Evolutionary conservation across 2,888 invertebrate genomes (phyloP).

Genomic region (Thymelicus lineola): DNA sequence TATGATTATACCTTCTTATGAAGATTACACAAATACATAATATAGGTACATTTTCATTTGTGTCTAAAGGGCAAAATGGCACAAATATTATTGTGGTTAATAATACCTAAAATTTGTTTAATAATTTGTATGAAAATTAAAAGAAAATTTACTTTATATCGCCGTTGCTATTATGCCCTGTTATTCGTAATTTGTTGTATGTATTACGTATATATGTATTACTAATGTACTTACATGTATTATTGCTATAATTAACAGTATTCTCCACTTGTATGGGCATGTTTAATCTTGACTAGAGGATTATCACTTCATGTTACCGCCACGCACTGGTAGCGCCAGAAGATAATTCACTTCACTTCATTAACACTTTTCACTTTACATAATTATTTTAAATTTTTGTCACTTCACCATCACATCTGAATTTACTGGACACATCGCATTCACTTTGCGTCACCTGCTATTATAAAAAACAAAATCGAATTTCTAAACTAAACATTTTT

Average conservation of each 20-base stretch:
- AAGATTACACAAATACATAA: no score
- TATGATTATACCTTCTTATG: no score
- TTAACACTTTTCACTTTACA: conserved; percentile 45
- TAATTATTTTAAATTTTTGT: conserved; percentile 37
- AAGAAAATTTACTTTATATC: no score
- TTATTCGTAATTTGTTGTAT: no score
- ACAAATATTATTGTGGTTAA: no score
- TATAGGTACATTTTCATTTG: no score
- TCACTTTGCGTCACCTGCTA: conserved; percentile 44
- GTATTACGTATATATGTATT: neutral
- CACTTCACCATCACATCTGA: conserved; percentile 46
- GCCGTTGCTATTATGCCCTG: no score
- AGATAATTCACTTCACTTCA: conserved; percentile 48
- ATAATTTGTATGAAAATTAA: no score
- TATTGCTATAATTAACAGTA: conserved; percentile 74
- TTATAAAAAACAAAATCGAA: neutral
- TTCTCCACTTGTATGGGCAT: conserved; percentile 83
- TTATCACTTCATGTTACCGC: conserved; percentile 54
- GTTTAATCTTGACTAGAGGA: conserved; percentile 53
- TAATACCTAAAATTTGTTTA: no score
- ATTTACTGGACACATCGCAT: conserved; percentile 45
- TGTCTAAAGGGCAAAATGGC: no score
- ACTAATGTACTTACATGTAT: conserved; percentile 73
- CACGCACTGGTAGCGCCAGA: conserved; percentile 39
- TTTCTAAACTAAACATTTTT: no score